Conservation (phyloP, 2,888 invertebrate species). For the Mythimna pallens region DNA sequence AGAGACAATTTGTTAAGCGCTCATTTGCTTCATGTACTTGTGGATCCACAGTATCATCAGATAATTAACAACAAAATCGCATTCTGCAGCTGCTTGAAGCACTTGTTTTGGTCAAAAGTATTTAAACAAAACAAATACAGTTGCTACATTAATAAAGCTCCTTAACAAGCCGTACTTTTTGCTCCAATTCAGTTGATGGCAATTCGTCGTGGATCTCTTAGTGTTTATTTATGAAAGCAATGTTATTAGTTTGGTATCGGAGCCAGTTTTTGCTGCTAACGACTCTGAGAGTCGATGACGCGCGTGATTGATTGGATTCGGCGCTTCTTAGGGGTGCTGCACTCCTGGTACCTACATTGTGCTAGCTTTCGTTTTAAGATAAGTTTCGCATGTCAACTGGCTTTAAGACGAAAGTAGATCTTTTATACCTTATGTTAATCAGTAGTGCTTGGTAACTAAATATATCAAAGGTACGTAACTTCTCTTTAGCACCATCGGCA, state of each 20-base stretch:
- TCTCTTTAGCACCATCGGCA: too few species aligned
- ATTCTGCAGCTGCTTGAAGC: conserved; percentile 12
- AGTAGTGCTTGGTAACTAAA: too few species aligned
- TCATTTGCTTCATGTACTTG: too few species aligned
- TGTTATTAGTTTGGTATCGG: conserved; percentile 65
- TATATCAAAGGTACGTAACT: too few species aligned
- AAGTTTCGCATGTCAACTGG: too few species aligned
- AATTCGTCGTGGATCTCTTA: conserved; percentile 60
- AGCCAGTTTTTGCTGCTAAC: conserved; percentile 67
- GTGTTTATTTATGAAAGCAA: conserved; percentile 68
- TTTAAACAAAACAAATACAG: conserved; percentile 39
- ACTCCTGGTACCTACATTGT: conserved; percentile 16
- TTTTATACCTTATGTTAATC: too few species aligned
- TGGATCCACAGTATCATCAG: background rate
- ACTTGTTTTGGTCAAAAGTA: conserved; percentile 7
- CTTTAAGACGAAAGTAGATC: background rate
- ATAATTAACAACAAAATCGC: background rate
- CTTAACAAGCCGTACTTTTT: conserved; percentile 53
- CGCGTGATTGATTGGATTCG: conserved; percentile 73
- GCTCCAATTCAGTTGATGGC: conserved; percentile 57
- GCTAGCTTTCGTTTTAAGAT: conserved; percentile 9
- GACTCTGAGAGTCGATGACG: conserved; percentile 66
- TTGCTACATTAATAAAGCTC: conserved; percentile 48
- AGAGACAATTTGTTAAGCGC: too few species aligned
- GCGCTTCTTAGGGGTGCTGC: conserved; percentile 45